Evolutionary conservation across 2,113 vertebrate genomes (phyloP), one percentile per base, ranked within the genome.

Genomic region (Notothenia rossii): DNA sequence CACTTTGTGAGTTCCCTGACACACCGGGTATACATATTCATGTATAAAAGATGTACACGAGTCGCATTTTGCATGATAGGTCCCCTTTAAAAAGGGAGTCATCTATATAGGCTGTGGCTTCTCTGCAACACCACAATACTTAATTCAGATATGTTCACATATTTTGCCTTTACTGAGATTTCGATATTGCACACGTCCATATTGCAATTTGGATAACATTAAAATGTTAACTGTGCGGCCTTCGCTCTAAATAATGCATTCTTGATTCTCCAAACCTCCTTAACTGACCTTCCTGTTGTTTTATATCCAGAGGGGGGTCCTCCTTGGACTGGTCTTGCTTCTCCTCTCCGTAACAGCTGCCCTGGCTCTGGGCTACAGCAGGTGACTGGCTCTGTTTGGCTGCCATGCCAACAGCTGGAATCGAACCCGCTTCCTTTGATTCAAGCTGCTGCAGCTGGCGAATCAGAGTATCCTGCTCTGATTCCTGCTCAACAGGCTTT

Each of bases 261-360:
- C n/a, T 51, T 45, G 9, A 65, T 20, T 22, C 13, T 2, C 45
- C 4, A 45, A 49, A 54, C 13, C 22, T 15, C 59, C 12, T 72
- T 33, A 45, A 76, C 83, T 94, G 84, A 97, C 96, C 96, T 88
- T 96, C 95, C 73, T 94, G 89, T 54, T 95, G 84, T 2, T 29
- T 29, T 29, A 66, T 78, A 12, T 85, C 95, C 85, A 89, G 94
- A 75, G 86, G 82, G 5, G 94, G 94, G 0, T 96, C 96, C 3
- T 97, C 97, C 87, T 96, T 97, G 7, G 95, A 93, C 90, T 89
- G 90, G 90, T 95, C 95, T 45, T 84, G 93, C 91, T 96, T 98
- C 85, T 97, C 96, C 45, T 94, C 94, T 48, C 87, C 91, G 0
- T 88, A 80, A 59, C 70, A 58, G 61, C 72, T 85, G 20, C 46